Conservation (phyloP, 2,113 vertebrate species). For the Amazona vittata region DNA sequence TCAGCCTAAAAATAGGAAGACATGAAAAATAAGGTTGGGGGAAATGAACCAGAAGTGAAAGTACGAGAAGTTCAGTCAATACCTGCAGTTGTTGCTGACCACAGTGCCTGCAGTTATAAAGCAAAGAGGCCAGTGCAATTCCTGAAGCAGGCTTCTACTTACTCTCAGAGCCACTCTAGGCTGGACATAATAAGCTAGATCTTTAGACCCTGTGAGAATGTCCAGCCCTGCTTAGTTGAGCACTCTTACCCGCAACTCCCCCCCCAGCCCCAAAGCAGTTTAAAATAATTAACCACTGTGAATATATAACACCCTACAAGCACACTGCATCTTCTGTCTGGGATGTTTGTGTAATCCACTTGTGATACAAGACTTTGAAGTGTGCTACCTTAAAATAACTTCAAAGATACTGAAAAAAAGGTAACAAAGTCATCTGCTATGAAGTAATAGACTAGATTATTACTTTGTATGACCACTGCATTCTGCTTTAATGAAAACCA, state of each 20-base stretch:
- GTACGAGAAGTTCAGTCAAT: background rate
- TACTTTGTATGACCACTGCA: background rate
- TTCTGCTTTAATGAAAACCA: accelerated
- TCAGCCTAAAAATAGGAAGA: background rate
- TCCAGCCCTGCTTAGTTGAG: background rate
- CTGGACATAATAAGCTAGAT: accelerated
- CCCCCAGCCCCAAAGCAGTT: background rate
- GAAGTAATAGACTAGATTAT: background rate
- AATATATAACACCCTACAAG: background rate
- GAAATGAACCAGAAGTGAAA: background rate
- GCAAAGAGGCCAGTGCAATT: background rate
- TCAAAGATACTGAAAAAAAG: background rate
- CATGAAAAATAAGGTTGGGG: background rate
- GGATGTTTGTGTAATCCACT: background rate
- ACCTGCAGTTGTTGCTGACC: background rate
- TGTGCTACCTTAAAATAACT: background rate
- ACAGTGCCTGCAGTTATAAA: background rate
- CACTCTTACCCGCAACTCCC: too few species aligned
- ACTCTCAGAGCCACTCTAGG: background rate
- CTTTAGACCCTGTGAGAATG: background rate
- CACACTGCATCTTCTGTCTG: background rate
- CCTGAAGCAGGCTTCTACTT: background rate
- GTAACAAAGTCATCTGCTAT: background rate
- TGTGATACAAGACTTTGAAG: background rate
- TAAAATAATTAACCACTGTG: background rate